These are phyloP conservation scores for Chloroceryle inda DNA, from an alignment of 2,797 vertebrate genomes.

Conservation along the genomic window DNA sequence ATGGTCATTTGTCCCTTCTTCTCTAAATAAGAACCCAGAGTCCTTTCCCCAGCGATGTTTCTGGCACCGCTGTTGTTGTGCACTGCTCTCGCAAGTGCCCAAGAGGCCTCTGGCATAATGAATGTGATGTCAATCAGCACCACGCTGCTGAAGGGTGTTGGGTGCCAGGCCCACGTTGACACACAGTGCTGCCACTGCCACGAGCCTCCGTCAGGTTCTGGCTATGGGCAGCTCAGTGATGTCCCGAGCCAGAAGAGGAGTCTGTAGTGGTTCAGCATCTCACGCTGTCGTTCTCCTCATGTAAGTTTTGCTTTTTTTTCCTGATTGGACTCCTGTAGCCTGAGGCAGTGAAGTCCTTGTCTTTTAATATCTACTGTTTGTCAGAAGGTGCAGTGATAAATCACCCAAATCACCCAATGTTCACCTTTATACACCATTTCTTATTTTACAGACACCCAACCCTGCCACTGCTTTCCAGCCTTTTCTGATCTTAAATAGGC, in stretches of 20 bases:
- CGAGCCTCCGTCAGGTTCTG: background rate
- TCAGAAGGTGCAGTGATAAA: background rate
- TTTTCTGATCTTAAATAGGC: background rate
- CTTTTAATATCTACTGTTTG: background rate
- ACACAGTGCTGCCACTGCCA: background rate
- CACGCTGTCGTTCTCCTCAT: background rate
- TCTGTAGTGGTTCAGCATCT: background rate
- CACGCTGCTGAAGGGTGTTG: fast-evolving
- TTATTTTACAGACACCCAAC: background rate
- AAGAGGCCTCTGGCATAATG: background rate
- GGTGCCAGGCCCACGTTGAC: background rate
- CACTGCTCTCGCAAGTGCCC: fast-evolving
- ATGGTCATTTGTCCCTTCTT: background rate
- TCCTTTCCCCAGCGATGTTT: background rate
- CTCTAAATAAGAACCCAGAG: background rate
- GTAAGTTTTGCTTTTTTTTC: no score
- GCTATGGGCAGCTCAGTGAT: background rate
- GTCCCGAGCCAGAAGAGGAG: background rate
- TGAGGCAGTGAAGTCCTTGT: background rate
- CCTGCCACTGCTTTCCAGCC: background rate
- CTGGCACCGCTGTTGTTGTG: fast-evolving
- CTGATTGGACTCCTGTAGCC: background rate
- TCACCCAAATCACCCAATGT: background rate
- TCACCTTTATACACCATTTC: background rate
- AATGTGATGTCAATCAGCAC: background rate